These are phyloP conservation scores for Cyprinus carpio DNA, from an alignment of 2,113 vertebrate species.

Conservation along the genomic window DNA sequence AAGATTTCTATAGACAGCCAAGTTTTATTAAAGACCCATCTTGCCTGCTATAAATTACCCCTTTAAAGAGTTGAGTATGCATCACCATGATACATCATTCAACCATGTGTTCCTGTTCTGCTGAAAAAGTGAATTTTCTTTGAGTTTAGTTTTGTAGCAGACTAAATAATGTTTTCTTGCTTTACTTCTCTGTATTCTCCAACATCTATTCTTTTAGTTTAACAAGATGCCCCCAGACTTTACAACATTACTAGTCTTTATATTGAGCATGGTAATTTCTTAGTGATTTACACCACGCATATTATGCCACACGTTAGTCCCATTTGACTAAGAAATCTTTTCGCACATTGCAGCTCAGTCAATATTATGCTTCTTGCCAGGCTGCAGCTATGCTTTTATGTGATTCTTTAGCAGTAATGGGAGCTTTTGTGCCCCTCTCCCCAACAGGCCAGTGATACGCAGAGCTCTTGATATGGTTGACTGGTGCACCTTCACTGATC, in stretches of 20 bases:
- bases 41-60: neutral
- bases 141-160: neutral
- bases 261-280: neutral
- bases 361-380: slow-evolving; percentile 5
- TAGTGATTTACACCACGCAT: neutral
- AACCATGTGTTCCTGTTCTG: neutral
- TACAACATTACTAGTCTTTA: neutral
- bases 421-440: slow-evolving; percentile 5
- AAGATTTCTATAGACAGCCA: neutral
- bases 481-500: slow-evolving; percentile 14
- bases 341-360: slow-evolving; percentile 23
- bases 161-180: neutral
- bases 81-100: neutral
- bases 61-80: neutral
- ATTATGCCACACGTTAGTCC: neutral
- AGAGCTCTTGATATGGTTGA: slow-evolving; percentile 30
- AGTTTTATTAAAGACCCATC: neutral
- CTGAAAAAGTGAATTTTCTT: neutral
- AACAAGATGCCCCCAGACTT: neutral
- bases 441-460: neutral
- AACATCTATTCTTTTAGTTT: neutral
- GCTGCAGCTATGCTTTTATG: slow-evolving; percentile 10
- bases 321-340: slow-evolving; percentile 23
- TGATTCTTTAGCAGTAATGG: neutral
- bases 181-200: neutral